Evolutionary conservation across 2,888 invertebrate species (phyloP), one percentile per base, ranked within the genome.

Genomic region (Volucella inflata): DNA sequence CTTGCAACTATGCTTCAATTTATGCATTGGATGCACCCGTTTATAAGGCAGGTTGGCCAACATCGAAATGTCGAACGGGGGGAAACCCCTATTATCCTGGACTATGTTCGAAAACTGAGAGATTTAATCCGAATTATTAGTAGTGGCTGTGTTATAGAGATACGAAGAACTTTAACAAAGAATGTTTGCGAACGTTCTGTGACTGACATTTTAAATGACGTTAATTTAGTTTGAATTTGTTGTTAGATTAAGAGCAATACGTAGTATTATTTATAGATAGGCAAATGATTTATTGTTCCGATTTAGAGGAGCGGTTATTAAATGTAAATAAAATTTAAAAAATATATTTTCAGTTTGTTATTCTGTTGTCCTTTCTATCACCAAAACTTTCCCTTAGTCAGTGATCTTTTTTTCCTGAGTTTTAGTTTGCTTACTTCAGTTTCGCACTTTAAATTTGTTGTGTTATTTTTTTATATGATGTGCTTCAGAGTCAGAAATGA

Each of bases 1-100:
- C 91, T 65, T 92, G 92, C 71, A 91, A 92, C 78, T 92, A 92
- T 88, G 90, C 91, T 64, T 90, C 90, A 50, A 89, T 89, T 46
- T 92, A 92, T 89, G 91, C 92, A 1, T 77, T 90, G 4, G 90
- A 89, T 9, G 88, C 88, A 0, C 90, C 90, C 1, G 89, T 92
- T 0, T 92, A 92, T 44, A 88, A 89, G 36, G 88, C 88, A 16
- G 92, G 92, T 0, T 59, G 87, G n/a, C 89, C 92, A 0, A 89
- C 89, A 40, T 92, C 92, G 2, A 88, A 89, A 51, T 92, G 92
- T 68, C 55, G 68, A 16, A 91, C 90, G 0, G 91, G 91, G 6
- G 44, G 77, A 0, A 90, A 91, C 88, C 89, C 89, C 2, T 80
- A 88, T 11, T 91, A 92, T 82, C 89, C 90, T 0, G 89, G 90